phyloP scores from a whole-genome alignment of 1,140 invertebrate genomes.

The Physella acuta region DNA sequence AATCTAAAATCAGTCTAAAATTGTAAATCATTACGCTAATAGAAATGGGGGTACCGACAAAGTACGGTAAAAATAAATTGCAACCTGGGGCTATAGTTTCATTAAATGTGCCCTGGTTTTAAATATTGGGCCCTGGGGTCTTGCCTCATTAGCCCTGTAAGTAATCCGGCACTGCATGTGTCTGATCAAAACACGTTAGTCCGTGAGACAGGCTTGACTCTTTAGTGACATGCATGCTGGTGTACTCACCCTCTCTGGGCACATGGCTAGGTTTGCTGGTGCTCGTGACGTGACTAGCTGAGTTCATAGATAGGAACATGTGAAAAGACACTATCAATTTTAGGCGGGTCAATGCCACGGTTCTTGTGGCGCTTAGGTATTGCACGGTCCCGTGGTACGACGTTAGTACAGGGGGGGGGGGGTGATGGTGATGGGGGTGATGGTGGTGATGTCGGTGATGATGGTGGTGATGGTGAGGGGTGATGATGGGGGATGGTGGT shows the following conservation, averaged over 20 bases:
- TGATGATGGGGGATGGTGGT: not conserved
- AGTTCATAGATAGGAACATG: constrained; percentile 78
- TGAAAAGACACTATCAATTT: constrained; percentile 72
- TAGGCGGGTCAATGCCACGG: constrained; percentile 16
- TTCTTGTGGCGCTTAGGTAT: constrained; percentile 23
- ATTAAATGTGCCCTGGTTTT: too few species aligned
- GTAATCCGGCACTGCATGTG: too few species aligned
- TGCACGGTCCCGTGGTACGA: constrained; percentile 28
- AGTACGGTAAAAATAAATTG: too few species aligned
- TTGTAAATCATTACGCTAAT: too few species aligned
- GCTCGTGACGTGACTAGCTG: constrained; percentile 64
- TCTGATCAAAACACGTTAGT: too few species aligned
- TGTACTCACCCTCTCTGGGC: constrained; percentile 16
- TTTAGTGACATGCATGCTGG: not conserved
- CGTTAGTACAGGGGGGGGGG: constrained; percentile 18
- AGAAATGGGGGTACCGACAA: too few species aligned
- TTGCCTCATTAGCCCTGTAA: too few species aligned
- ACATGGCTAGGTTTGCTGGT: constrained; percentile 24
- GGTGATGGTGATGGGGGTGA: not conserved
- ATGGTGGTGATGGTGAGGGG: not conserved
- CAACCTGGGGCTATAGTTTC: too few species aligned
- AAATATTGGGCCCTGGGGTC: too few species aligned
- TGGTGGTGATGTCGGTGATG: not conserved
- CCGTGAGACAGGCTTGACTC: too few species aligned
- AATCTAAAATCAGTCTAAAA: too few species aligned